Percentiles rank a stretch among this genome's conserved stretches.
Conservation (phyloP, 2,888 invertebrate species). For the Tenodera sinensis region DNA sequence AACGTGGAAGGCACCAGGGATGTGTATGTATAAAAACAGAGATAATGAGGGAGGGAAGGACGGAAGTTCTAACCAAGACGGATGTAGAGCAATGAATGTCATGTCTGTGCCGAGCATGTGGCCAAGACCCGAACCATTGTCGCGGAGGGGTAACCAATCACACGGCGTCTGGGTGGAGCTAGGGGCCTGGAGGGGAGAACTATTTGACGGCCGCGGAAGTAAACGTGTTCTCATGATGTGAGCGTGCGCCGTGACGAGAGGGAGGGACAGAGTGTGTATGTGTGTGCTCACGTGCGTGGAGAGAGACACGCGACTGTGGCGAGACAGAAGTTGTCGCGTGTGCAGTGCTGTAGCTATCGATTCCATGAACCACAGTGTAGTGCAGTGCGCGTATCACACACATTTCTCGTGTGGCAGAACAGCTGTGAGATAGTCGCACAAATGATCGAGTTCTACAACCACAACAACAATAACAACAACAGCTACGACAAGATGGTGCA, state of each 20-base stretch:
- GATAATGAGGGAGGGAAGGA: background rate
- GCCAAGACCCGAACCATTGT: background rate
- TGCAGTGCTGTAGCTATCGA: background rate
- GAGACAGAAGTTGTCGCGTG: slow-evolving; percentile 1
- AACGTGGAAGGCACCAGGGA: too few relatives aligned
- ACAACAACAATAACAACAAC: slow-evolving; percentile 28
- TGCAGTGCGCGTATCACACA: background rate
- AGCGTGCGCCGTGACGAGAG: background rate
- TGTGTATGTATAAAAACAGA: background rate
- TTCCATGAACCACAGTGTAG: background rate
- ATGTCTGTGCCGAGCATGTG: background rate
- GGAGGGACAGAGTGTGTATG: background rate
- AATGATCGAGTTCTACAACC: slow-evolving; percentile 65
- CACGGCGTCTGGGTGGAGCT: slow-evolving; percentile 18
- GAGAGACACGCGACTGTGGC: background rate
- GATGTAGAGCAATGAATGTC: background rate
- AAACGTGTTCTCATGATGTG: background rate
- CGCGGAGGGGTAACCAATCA: slow-evolving; percentile 1
- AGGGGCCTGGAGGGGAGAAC: background rate
- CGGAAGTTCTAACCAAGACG: background rate
- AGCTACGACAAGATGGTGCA: slow-evolving; percentile 54
- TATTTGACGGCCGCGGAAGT: slow-evolving; percentile 25
- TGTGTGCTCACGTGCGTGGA: background rate
- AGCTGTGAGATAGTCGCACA: slow-evolving; percentile 35
- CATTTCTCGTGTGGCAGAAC: background rate